Evolutionary conservation across 2,797 vertebrate genomes (phyloP).

Genomic region (Eulemur mongoz): DNA sequence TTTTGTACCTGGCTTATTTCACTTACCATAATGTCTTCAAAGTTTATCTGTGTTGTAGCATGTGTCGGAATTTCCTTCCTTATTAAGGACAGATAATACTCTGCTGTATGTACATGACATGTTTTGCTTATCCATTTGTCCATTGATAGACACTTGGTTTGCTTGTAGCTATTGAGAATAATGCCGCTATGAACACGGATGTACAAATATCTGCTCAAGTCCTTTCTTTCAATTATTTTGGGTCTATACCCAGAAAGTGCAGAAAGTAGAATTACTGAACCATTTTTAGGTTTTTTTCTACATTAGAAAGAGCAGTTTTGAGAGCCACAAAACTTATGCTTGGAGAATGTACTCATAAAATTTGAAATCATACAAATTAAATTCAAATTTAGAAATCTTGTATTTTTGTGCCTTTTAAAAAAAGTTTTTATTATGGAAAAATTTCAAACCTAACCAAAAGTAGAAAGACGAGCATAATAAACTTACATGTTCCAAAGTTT

Average conservation of each 20-base stretch:
- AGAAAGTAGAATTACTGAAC: background rate
- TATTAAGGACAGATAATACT: background rate
- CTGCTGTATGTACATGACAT: background rate
- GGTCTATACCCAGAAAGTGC: background rate
- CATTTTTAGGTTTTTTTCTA: background rate
- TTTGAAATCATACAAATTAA: background rate
- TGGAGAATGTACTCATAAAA: background rate
- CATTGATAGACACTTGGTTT: background rate
- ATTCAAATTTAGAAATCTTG: conserved; percentile 35
- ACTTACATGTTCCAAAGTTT: background rate
- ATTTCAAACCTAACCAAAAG: background rate
- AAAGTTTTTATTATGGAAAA: background rate
- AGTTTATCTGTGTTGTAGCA: background rate
- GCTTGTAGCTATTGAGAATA: background rate
- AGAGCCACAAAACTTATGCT: background rate
- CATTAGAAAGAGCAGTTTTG: background rate
- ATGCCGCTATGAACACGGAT: background rate
- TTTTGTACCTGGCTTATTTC: background rate
- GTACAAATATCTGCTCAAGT: background rate
- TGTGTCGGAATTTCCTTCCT: background rate
- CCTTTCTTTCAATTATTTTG: background rate
- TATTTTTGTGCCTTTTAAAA: background rate
- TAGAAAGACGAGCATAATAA: background rate
- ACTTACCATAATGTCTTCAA: background rate
- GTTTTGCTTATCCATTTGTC: background rate